A percentile compares a stretch with the other conserved stretches of the same genome.
Conservation (phyloP, 2,113 vertebrate genomes). For the Sus scrofa region DNA sequence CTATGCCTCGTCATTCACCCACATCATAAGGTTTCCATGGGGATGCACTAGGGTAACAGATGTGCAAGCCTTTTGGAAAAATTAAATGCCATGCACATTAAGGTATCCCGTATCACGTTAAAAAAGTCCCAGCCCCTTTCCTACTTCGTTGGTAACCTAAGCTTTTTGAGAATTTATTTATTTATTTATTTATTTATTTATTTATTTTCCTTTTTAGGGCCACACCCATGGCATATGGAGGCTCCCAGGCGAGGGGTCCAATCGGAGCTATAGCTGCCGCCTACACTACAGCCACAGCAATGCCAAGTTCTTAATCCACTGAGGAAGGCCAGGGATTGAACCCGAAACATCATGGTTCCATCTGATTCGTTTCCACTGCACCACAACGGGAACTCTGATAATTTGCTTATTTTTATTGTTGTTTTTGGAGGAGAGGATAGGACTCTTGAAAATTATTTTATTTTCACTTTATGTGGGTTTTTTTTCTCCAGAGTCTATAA, state of each 20-base stretch:
- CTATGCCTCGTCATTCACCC: background rate
- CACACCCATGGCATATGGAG: too few species aligned
- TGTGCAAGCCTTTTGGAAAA: background rate
- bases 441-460: constrained; percentile 3
- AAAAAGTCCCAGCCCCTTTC: background rate
- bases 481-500: background rate
- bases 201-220: too few species aligned
- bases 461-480: constrained; percentile 7
- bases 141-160: background rate
- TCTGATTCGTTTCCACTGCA: too few species aligned
- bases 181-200: too few species aligned
- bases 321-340: too few species aligned
- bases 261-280: too few species aligned
- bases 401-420: background rate
- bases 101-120: background rate
- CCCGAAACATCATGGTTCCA: too few species aligned
- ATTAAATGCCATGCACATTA: background rate
- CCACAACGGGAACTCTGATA: too few species aligned
- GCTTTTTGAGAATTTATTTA: background rate
- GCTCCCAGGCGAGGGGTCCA: too few species aligned
- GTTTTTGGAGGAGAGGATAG: background rate
- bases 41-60: background rate
- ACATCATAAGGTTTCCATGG: background rate
- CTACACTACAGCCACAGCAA: too few species aligned
- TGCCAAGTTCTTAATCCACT: too few species aligned